Evolutionary conservation across 1,140 invertebrate genomes (phyloP).

Genomic region (Nylanderia fulva): DNA sequence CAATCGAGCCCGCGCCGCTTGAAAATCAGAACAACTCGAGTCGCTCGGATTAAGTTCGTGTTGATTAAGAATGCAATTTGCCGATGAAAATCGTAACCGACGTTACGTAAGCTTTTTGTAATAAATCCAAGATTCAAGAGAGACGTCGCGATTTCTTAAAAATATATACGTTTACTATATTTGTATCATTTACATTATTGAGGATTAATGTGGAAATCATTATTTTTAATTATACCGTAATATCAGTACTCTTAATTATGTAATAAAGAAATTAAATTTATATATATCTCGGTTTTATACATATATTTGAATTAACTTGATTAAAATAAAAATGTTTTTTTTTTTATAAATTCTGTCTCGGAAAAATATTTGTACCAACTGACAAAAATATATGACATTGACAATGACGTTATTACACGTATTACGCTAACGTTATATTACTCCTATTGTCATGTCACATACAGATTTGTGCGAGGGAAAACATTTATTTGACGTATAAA

Average conservation of each 20-base stretch:
- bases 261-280: background rate
- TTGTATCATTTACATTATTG: background rate
- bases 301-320: background rate
- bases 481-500: background rate
- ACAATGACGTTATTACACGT: background rate
- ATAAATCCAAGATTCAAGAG: background rate
- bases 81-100: background rate
- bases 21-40: constrained; percentile 9
- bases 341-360: background rate
- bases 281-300: no score
- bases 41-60: constrained; percentile 25
- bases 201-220: background rate
- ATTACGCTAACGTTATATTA: background rate
- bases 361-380: background rate
- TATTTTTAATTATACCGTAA: background rate
- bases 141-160: background rate
- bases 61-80: constrained; percentile 18
- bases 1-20: constrained; percentile 33
- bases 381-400: background rate
- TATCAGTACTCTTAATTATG: background rate
- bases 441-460: background rate
- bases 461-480: background rate
- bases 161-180: background rate
- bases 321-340: background rate
- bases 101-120: background rate